Evolutionary conservation across 2,888 invertebrate species (phyloP).

Genomic region (Dicycla oo): DNA sequence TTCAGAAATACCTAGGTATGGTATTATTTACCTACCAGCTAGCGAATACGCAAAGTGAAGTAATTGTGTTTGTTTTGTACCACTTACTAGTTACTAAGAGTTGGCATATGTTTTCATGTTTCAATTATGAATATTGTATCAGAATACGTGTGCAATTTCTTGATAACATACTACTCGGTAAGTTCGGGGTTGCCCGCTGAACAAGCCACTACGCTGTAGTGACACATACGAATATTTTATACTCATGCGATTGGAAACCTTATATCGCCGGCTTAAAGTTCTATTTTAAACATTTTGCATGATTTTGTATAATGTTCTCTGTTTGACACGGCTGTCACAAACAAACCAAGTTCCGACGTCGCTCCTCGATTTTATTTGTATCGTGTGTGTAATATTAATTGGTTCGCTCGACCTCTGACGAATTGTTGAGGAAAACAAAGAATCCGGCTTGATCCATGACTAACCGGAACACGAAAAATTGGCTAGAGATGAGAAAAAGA

Average conservation of each 20-base stretch:
- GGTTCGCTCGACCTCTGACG: slow-evolving; percentile 29
- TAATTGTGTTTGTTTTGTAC: slow-evolving; percentile 16
- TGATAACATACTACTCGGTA: slow-evolving; percentile 51
- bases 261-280: neutral
- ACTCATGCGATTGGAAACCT: slow-evolving; percentile 22
- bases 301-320: slow-evolving; percentile 32
- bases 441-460: slow-evolving; percentile 41
- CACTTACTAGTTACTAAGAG: neutral
- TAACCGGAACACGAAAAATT: slow-evolving; percentile 41
- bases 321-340: slow-evolving; percentile 45
- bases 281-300: neutral
- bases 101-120: slow-evolving; percentile 24
- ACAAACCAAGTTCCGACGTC: slow-evolving; percentile 49
- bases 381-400: slow-evolving; percentile 56
- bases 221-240: neutral
- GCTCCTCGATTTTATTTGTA: slow-evolving; percentile 48
- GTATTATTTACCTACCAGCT: neutral
- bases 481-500: slow-evolving; percentile 38
- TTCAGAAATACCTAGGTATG: no score
- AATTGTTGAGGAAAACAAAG: slow-evolving; percentile 51
- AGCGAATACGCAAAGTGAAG: slow-evolving; percentile 15
- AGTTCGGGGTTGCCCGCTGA: slow-evolving; percentile 31
- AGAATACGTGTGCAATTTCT: slow-evolving; percentile 55
- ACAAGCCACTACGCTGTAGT: slow-evolving; percentile 16
- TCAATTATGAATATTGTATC: slow-evolving; percentile 37